These are phyloP conservation scores for Danio aesculapii DNA, from an alignment of 2,797 vertebrate genomes.

Conservation along the genomic window DNA sequence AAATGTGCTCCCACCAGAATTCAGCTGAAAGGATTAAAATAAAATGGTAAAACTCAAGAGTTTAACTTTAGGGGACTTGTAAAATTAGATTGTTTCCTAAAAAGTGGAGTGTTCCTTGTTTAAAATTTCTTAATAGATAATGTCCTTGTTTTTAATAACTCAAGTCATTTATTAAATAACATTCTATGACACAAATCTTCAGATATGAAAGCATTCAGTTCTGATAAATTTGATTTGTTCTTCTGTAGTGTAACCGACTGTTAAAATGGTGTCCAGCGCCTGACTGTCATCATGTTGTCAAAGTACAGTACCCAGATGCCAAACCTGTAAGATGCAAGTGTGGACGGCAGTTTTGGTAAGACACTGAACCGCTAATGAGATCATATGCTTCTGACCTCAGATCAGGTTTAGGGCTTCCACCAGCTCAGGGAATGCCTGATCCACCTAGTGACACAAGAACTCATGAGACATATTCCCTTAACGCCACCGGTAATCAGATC, in stretches of 20 bases:
- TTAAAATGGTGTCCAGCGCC: slow-evolving; percentile 99
- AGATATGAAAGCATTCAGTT: not conserved
- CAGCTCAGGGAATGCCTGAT: slow-evolving; percentile 11
- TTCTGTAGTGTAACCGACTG: slow-evolving; percentile 94
- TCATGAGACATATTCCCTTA: slow-evolving; percentile 6
- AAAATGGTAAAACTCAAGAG: too few species aligned
- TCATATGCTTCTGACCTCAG: slow-evolving; percentile 16
- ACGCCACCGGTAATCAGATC: slow-evolving; percentile 18
- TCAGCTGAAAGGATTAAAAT: too few species aligned
- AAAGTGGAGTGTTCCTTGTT: too few species aligned
- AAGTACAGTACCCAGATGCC: slow-evolving; percentile 99
- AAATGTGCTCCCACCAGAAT: too few species aligned
- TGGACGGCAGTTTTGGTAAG: slow-evolving; percentile 99
- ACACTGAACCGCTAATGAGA: slow-evolving; percentile 20
- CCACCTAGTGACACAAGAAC: slow-evolving; percentile 30
- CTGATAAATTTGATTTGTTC: slow-evolving; percentile 8
- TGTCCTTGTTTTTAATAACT: not conserved
- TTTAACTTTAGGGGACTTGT: too few species aligned
- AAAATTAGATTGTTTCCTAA: too few species aligned
- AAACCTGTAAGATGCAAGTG: slow-evolving; percentile 99
- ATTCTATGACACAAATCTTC: not conserved
- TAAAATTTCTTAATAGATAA: too few species aligned
- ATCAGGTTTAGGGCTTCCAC: slow-evolving; percentile 22
- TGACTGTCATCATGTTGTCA: slow-evolving; percentile 99
- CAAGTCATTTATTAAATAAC: not conserved